Base-by-base conservation (phyloP, 2,888 invertebrate genomes). In the Anarsia innoxiella region DNA sequence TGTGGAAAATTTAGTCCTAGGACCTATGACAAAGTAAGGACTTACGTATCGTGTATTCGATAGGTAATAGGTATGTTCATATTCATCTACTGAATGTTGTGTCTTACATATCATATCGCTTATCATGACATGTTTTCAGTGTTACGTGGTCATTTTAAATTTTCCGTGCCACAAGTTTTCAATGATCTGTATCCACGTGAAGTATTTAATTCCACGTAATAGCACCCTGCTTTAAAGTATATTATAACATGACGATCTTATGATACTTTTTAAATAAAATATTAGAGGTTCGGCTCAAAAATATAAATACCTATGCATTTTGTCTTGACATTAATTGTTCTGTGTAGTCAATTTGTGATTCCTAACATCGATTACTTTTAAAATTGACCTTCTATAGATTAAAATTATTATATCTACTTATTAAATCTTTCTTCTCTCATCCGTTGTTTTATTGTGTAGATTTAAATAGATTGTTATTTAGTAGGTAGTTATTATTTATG, bases 351-450 rank as follows among this genome's bases (percentile, higher is more conserved):
- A 73, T 67, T 69, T 63, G 64, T 64, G 59, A 72, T 64, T 67
- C 63, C 61, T 68, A 54, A 64, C 56, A 65, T 59, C 42, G 49
- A 63, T 71, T 78, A 60, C 59, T 64, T 70, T 63, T 59, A 59
- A 66, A 63, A 69, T 73, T 62, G 52, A 68, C 63, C 64, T 70
- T 19, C 82, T 19, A 72, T 72, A 82, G 75, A 79, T 66, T 74
- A 72, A 75, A 76, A 66, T 66, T 66, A 74, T 77, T 73, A 72
- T 75, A 79, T 74, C 77, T 82, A 84, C 80, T 82, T 83, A 84
- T 80, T 84, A 84, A 83, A 83, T 75, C 74, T 78, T 79, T 80
- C 82, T 82, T 80, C 82, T 83, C 83, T 80, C 73, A 57, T 48
- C 42, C 42, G 53, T 46, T 38, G 66, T 75, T 78, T 72, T 56